phyloP scores from a whole-genome alignment of 1,140 invertebrate genomes.

The Sogatella furcifera region DNA sequence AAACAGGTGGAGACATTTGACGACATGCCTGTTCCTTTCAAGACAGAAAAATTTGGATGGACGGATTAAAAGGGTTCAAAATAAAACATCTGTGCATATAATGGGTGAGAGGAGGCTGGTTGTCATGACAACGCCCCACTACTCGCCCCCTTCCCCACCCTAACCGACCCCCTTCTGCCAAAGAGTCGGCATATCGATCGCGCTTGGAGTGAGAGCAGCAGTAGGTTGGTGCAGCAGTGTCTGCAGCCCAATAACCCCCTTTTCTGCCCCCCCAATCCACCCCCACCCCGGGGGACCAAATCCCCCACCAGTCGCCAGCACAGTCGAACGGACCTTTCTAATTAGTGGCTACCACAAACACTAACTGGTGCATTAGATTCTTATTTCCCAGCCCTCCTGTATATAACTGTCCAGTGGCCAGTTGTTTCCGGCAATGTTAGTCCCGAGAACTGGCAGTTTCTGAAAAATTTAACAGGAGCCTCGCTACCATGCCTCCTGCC shows the following conservation, averaged over 20 bases:
- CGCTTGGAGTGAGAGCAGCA: too few relatives aligned
- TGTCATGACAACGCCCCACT: background rate
- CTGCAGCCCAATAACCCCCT: background rate
- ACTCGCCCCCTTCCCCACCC: background rate
- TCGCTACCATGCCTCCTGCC: too few relatives aligned
- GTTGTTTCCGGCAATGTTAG: too few relatives aligned
- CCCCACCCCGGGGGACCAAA: background rate
- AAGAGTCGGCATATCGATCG: too few relatives aligned
- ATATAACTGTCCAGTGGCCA: too few relatives aligned
- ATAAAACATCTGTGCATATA: slow-evolving; percentile 2
- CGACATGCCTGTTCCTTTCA: background rate
- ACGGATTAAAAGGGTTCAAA: slow-evolving; percentile 1
- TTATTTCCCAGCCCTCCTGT: too few relatives aligned
- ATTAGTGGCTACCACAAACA: too few relatives aligned
- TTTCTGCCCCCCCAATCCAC: background rate
- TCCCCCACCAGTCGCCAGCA: background rate
- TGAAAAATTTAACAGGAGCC: too few relatives aligned
- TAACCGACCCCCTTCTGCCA: background rate
- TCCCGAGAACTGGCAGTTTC: too few relatives aligned
- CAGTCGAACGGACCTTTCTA: too few relatives aligned
- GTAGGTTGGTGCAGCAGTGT: background rate
- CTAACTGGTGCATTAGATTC: too few relatives aligned
- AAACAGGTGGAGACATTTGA: too few relatives aligned
- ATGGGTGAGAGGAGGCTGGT: background rate
- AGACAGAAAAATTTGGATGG: background rate